These are phyloP conservation scores for Micromesistius poutassou DNA, from an alignment of 2,797 vertebrate genomes.

Conservation along the genomic window DNA sequence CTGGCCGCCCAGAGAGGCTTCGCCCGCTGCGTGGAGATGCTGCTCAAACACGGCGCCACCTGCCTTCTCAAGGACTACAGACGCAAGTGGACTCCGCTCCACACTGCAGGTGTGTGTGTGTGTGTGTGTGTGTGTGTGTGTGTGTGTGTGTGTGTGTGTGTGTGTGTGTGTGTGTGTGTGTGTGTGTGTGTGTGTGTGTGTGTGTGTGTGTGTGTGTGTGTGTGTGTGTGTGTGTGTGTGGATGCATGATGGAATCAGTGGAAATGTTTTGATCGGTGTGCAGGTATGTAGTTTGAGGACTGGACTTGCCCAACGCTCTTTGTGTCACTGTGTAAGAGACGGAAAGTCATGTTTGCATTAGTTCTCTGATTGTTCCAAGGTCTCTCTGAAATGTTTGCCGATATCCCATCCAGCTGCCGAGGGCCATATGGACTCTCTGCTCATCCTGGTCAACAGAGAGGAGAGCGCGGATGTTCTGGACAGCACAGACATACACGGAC, in stretches of 20 bases:
- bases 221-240: neutral
- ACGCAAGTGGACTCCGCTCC: constrained; percentile 81
- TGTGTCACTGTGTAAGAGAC: neutral
- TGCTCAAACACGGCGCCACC: constrained; percentile 81
- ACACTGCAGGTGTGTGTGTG: constrained; percentile 73
- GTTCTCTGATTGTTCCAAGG: neutral
- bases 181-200: neutral
- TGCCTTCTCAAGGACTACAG: constrained; percentile 76
- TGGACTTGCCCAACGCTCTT: neutral
- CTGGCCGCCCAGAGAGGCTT: constrained; percentile 80
- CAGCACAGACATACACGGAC: constrained; percentile 81
- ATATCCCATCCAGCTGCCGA: constrained; percentile 69
- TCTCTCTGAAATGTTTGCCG: neutral
- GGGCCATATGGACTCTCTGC: constrained; percentile 82
- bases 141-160: neutral
- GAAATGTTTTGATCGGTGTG: neutral
- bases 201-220: too few species aligned
- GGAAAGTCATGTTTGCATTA: neutral
- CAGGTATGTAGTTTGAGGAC: neutral
- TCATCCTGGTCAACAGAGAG: constrained; percentile 79
- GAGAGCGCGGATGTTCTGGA: constrained; percentile 82
- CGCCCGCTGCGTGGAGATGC: constrained; percentile 79
- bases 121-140: neutral
- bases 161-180: constrained; percentile 42
- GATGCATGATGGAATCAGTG: neutral